Base-by-base conservation (phyloP, 1,140 invertebrate species). In the Lasaia peninsularis region DNA sequence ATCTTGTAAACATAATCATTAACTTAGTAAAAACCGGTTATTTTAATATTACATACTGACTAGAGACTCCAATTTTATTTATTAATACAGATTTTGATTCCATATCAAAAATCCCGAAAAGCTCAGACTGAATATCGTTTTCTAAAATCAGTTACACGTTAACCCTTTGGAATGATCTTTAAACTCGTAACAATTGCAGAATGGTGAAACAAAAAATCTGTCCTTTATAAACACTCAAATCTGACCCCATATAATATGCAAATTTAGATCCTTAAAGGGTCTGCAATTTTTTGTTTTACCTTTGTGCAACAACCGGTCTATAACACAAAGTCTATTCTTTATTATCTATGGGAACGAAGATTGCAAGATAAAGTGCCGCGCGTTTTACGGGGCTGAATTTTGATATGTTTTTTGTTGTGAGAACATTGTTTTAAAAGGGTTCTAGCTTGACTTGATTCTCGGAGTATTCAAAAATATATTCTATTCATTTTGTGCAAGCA, bases 291-390 rank as follows among this genome's bases (percentile, higher is more conserved):
- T 67, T 67, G 59, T 70, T 62, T 68, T 61, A 54, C 37, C 52
- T 53, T 60, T 60, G 58, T 60, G 16, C 14, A 6, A 12, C 18
- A 60, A 51, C 58, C 16, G 51, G 51, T 59, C 48, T 53, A 44
- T 18, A 40, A 40, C 18, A 40, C 37, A 44, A 21, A 16, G 35
- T 16, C 40, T 48, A 48, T 48, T 48, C 40, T 54, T 63, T 60
- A 56, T 65, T 61, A 32, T 63, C 44, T 62, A 63, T 71, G 69
- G 56, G 63, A 71, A 71, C 55, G 49, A 21, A 65, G 64, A 67
- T 68, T 63, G 55, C 24, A 20, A 65, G 69, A 72, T 72, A 72
- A 64, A 62, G 55, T 48, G 20, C 20, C 40, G 18, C 20, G 53
- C 51, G 40, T 62, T 60, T 35, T 58, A 48, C 54, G 49, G 20